Evolutionary conservation across 2,888 invertebrate genomes (phyloP).

Genomic region (Pemphredon lugubris): DNA sequence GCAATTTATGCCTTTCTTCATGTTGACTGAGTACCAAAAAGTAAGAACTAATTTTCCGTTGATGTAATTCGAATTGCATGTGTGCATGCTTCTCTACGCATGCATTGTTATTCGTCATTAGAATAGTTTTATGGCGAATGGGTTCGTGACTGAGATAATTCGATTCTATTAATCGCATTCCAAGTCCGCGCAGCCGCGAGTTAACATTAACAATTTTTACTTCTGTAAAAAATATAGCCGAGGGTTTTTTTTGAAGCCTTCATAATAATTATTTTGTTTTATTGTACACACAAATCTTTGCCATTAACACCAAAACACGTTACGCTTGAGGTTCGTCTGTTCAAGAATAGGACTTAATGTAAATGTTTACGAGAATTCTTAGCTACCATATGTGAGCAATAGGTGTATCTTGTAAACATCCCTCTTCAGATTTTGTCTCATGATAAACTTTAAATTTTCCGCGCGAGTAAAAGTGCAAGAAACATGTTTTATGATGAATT

Average conservation of each 20-base stretch:
- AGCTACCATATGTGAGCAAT: slow-evolving; percentile 40
- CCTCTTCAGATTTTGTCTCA: slow-evolving; percentile 14
- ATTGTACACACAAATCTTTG: no score
- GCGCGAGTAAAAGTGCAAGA: not conserved
- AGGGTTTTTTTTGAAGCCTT: no score
- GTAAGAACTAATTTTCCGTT: slow-evolving; percentile 79
- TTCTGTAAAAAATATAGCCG: no score
- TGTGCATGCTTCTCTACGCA: not conserved
- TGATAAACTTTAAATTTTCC: not conserved
- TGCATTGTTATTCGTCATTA: not conserved
- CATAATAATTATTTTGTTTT: not conserved
- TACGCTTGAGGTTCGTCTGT: slow-evolving; percentile 26
- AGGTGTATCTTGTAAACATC: slow-evolving; percentile 36
- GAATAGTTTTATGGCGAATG: not conserved
- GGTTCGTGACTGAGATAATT: no score
- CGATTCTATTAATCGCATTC: not conserved
- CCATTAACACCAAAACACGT: not conserved
- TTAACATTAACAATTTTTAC: no score
- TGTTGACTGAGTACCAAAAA: slow-evolving; percentile 97
- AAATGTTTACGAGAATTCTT: slow-evolving; percentile 67
- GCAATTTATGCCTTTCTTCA: slow-evolving; percentile 97
- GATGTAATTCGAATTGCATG: slow-evolving; percentile 28
- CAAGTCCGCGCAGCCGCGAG: no score
- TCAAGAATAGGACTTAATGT: slow-evolving; percentile 60
- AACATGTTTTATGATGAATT: not conserved